A percentile compares a stretch with the other conserved stretches of the same genome.
phyloP scores from a whole-genome alignment of 2,797 vertebrate species.

The Xerus rutilus region DNA sequence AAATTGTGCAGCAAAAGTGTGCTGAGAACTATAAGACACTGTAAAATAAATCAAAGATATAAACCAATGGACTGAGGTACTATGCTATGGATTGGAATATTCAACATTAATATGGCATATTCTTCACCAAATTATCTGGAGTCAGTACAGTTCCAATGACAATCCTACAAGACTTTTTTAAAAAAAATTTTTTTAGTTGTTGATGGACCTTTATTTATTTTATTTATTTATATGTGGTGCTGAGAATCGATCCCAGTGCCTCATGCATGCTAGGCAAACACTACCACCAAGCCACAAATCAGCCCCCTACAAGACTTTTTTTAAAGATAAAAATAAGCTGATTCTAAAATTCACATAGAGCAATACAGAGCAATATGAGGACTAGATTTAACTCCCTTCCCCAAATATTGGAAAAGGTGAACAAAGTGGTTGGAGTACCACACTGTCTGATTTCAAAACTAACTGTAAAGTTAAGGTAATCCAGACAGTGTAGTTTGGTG shows the following conservation, averaged over 20 bases:
- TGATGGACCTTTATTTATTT: too few species aligned
- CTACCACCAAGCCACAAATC: too few species aligned
- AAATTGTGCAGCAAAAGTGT: not conserved
- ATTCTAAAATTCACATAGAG: not conserved
- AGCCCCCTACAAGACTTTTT: not conserved
- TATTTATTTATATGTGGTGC: too few species aligned
- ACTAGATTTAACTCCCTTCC: not conserved
- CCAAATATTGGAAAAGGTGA: slow-evolving; percentile 32
- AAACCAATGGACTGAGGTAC: not conserved
- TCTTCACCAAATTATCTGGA: slow-evolving; percentile 10
- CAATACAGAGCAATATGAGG: not conserved
- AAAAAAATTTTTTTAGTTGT: too few species aligned
- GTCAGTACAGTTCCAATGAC: not conserved
- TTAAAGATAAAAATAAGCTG: not conserved
- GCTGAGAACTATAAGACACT: not conserved
- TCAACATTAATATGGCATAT: not conserved
- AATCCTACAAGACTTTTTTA: not conserved
- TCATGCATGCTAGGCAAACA: too few species aligned
- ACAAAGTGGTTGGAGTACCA: not conserved
- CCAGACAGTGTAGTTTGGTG: not conserved
- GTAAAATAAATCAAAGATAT: not conserved
- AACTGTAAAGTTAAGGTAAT: not conserved
- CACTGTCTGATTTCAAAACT: not conserved
- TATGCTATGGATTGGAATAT: not conserved
- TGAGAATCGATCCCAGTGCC: too few species aligned